Evolutionary conservation across 2,113 vertebrate genomes (phyloP).

Genomic region (Lynx canadensis): DNA sequence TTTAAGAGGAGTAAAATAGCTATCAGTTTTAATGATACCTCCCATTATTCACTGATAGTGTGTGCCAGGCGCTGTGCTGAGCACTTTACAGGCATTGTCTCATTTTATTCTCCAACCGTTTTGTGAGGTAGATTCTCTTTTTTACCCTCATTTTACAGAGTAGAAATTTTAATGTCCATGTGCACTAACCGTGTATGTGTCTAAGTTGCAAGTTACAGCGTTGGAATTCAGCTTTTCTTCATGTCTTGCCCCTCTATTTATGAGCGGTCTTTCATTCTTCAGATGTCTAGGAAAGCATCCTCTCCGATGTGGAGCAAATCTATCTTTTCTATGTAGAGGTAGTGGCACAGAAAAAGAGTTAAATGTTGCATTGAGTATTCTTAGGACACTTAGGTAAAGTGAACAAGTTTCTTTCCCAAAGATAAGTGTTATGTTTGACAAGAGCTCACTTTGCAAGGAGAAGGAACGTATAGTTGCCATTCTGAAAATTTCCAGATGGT

Average conservation of each 20-base stretch:
- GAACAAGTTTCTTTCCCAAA: neutral
- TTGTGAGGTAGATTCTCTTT: neutral
- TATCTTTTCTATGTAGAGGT: neutral
- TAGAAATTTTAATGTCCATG: neutral
- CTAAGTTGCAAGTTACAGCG: neutral
- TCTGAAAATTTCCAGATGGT: slow-evolving; percentile 77
- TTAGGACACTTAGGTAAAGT: neutral
- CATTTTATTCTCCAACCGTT: neutral
- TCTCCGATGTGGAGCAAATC: neutral
- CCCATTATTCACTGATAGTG: neutral
- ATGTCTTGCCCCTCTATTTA: neutral
- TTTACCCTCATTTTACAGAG: neutral
- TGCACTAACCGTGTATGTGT: neutral
- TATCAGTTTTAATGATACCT: neutral
- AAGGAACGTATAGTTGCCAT: slow-evolving; percentile 55
- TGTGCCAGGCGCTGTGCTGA: neutral
- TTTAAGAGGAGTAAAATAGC: neutral
- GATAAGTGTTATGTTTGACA: neutral
- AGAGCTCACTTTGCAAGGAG: neutral
- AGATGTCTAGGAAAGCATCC: neutral
- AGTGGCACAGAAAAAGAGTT: neutral
- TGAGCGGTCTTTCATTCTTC: neutral
- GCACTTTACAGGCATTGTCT: too few relatives aligned
- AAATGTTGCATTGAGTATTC: neutral
- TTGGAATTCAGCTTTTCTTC: neutral